These are phyloP conservation scores for Dendrolimus kikuchii DNA, from an alignment of 1,140 invertebrate species.

Conservation along the genomic window DNA sequence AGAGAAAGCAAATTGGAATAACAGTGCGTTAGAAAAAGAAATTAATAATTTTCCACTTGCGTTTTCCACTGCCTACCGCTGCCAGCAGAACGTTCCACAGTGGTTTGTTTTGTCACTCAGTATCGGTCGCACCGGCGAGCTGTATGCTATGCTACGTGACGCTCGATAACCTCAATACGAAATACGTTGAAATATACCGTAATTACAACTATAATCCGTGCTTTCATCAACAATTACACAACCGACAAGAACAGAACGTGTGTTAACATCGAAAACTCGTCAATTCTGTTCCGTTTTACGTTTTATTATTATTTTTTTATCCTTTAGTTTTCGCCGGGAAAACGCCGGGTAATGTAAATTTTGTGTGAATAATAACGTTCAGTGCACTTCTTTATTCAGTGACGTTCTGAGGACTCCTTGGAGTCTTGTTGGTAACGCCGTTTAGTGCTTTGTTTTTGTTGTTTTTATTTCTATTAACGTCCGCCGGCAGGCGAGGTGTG, in stretches of 20 bases:
- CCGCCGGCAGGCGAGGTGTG: slow-evolving; percentile 18
- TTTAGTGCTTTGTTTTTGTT: slow-evolving; percentile 33
- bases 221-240: slow-evolving; percentile 9
- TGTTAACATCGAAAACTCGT: background rate
- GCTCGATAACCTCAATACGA: slow-evolving; percentile 18
- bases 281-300: slow-evolving; percentile 17
- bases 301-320: slow-evolving; percentile 31
- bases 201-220: slow-evolving; percentile 20
- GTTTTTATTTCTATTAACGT: slow-evolving; percentile 29
- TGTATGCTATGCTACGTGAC: slow-evolving; percentile 28
- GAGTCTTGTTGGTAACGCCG: slow-evolving; percentile 20
- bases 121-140: slow-evolving; percentile 41
- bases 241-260: slow-evolving; percentile 1
- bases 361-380: slow-evolving; percentile 28
- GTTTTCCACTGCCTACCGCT: slow-evolving; percentile 18
- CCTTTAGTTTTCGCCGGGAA: slow-evolving; percentile 47
- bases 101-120: slow-evolving; percentile 45
- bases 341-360: slow-evolving; percentile 44
- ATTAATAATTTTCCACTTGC: slow-evolving; percentile 24
- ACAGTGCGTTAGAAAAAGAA: slow-evolving; percentile 22
- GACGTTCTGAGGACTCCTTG: slow-evolving; percentile 18
- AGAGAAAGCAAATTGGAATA: background rate
- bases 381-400: slow-evolving; percentile 35
- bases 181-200: slow-evolving; percentile 24
- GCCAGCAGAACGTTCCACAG: slow-evolving; percentile 23